A percentile compares a stretch with the other conserved stretches of the same genome.
Conservation (phyloP, 37 sponge, comb jelly and placozoan genomes). For the Beroe forskalii region DNA sequence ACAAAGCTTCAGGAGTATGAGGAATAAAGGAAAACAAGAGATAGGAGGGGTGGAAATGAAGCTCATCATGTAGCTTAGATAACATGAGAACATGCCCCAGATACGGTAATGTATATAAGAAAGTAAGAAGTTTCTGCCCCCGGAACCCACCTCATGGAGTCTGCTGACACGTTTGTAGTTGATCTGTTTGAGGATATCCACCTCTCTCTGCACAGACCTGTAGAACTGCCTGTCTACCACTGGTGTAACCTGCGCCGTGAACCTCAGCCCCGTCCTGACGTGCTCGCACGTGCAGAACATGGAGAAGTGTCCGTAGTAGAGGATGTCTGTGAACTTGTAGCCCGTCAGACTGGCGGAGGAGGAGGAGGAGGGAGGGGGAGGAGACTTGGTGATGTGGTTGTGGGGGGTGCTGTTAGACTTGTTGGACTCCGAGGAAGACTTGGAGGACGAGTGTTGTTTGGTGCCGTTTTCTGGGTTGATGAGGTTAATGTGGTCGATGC, state of each 20-base stretch:
- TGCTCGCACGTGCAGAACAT: constrained; percentile 47
- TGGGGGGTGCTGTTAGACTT: too few species aligned
- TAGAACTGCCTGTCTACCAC: constrained; percentile 16
- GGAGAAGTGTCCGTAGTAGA: constrained; percentile 46
- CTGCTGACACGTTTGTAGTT: constrained; percentile 47
- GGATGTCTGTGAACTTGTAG: constrained; percentile 30
- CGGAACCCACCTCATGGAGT: constrained; percentile 44
- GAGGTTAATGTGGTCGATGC: constrained; percentile 47
- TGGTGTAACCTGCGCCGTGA: constrained; percentile 43
- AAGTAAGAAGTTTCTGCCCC: too few species aligned
- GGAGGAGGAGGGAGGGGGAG: not conserved
- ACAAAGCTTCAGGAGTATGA: not conserved
- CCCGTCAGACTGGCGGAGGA: not conserved
- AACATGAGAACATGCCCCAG: too few species aligned
- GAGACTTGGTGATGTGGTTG: not conserved
- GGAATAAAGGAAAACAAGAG: not conserved
- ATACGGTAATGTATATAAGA: too few species aligned
- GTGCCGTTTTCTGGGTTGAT: constrained; percentile 1
- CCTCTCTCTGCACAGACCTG: constrained; percentile 12
- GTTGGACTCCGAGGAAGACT: not conserved
- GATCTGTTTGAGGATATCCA: constrained; percentile 16
- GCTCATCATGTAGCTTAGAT: not conserved
- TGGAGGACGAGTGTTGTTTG: not conserved
- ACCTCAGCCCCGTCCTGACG: constrained; percentile 25
- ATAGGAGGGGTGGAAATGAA: not conserved